Evolutionary conservation across 2,113 vertebrate genomes (phyloP), one percentile per base, ranked within the genome.

Genomic region (Atrichornis clamosus): DNA sequence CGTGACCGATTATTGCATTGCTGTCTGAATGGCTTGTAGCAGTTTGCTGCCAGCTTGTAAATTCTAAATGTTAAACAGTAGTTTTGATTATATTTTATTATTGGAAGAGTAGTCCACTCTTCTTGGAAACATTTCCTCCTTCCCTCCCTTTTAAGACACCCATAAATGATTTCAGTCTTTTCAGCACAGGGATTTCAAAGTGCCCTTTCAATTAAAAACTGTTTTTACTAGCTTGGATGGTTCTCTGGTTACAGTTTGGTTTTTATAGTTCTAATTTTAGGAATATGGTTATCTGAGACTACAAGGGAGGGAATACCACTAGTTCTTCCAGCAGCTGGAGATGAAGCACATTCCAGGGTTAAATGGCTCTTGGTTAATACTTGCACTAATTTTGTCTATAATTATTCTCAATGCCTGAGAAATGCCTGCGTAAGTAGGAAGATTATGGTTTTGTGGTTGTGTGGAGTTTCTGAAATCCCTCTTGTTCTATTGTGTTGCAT

Each of bases 191-290:
- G 35, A 80, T 87, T 88, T 95, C 78, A 84, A 92, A 87, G 58
- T 67, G 60, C 20, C 86, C 82, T 91, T 94, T 95, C 80, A 90
- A 89, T 92, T 93, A 77, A 80, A 91, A 92, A 20, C 2, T 2
- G 1, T 63, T 94, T 96, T 90, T 60, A 74, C 80, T 67, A 56
- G 79, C 65, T 84, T 67, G 39, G 49, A 68, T 82, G 59, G 49
- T 73, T 77, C 89, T 91, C 85, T 85, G 78, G 64, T 91, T 95
- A 92, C 95, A 42, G 62, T 84, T 94, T 92, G 73, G 26, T 42
- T 84, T 95, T 94, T 80, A 74, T 69, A 82, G 33, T 68, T 96
- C 91, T 90, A 89, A 93, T 96, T 96, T 95, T 92, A 97, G 96
- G 62, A 93, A 80, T 81, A 77, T 30, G 74, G 89, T 92, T 90